phyloP scores from a whole-genome alignment of 2,797 vertebrate species.

The Pseudopleuronectes americanus region DNA sequence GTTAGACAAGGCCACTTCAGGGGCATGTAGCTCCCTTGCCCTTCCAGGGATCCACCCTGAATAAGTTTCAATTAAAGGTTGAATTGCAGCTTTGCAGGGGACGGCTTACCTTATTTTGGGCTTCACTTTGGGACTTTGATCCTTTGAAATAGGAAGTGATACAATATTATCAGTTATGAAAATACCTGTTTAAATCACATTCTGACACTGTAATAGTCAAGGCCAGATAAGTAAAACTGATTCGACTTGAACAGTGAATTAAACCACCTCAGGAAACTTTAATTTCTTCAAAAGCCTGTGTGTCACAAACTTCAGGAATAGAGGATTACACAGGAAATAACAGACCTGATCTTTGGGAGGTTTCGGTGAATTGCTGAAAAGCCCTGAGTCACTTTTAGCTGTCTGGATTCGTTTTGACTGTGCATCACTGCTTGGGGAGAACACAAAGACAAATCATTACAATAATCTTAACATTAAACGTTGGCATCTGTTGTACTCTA shows the following conservation, averaged over 20 bases:
- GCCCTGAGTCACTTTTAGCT: conserved; percentile 9
- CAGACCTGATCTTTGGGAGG: conserved; percentile 47
- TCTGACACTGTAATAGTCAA: background rate
- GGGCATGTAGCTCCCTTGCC: no score
- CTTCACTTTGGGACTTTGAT: conserved; percentile 56
- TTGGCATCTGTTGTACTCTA: background rate
- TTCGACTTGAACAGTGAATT: background rate
- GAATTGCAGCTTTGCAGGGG: background rate
- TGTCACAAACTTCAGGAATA: background rate
- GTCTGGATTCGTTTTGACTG: background rate
- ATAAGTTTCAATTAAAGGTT: background rate
- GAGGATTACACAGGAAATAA: background rate
- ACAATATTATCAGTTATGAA: background rate
- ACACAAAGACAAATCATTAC: conserved; percentile 27
- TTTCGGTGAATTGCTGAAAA: conserved; percentile 37
- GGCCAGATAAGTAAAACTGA: background rate
- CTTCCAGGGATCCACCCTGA: no score
- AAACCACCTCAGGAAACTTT: background rate
- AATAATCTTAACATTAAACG: background rate
- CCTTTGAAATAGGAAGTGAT: conserved; percentile 13
- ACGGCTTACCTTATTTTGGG: conserved; percentile 74
- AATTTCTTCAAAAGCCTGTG: no score
- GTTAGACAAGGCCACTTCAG: no score
- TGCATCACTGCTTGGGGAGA: conserved; percentile 38
- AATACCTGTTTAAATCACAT: background rate